Evolutionary conservation across 2,113 vertebrate genomes (phyloP).

Genomic region (Dicerorhinus sumatrensis): DNA sequence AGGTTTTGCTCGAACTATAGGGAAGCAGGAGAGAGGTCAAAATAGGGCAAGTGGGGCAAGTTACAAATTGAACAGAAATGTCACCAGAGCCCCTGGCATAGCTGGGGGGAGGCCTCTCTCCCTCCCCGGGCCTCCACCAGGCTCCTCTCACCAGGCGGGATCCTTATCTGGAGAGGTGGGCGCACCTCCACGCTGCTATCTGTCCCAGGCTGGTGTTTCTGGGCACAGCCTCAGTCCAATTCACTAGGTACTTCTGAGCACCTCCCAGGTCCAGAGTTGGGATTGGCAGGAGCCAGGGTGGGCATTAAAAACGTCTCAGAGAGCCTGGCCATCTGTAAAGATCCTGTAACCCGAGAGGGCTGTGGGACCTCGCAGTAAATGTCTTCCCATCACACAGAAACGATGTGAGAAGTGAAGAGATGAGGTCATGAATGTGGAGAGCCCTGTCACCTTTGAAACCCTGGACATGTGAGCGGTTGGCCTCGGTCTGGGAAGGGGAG

Average conservation of each 20-base stretch:
- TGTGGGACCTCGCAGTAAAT: neutral
- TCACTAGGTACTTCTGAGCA: neutral
- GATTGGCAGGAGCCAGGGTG: neutral
- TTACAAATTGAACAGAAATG: neutral
- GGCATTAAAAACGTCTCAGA: neutral
- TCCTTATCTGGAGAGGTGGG: neutral
- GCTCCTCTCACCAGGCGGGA: neutral
- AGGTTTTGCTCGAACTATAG: neutral
- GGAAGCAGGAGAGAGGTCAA: neutral
- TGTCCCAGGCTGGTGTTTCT: neutral
- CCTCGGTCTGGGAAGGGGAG: neutral
- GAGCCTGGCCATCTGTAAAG: neutral
- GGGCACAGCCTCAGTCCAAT: neutral
- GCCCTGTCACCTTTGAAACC: neutral
- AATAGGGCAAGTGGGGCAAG: too few relatives aligned
- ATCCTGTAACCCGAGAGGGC: neutral
- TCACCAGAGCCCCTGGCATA: neutral
- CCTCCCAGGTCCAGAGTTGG: neutral
- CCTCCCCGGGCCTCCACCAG: neutral
- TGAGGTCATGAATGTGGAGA: too few relatives aligned
- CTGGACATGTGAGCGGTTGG: fast-evolving
- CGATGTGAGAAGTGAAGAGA: neutral
- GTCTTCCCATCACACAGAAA: neutral
- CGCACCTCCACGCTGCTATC: too few relatives aligned
- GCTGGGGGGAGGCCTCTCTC: neutral